A percentile compares a stretch with the other conserved stretches of the same genome.
These are phyloP conservation scores for Taurulus bubalis DNA, from an alignment of 2,113 vertebrate species.

Conservation along the genomic window DNA sequence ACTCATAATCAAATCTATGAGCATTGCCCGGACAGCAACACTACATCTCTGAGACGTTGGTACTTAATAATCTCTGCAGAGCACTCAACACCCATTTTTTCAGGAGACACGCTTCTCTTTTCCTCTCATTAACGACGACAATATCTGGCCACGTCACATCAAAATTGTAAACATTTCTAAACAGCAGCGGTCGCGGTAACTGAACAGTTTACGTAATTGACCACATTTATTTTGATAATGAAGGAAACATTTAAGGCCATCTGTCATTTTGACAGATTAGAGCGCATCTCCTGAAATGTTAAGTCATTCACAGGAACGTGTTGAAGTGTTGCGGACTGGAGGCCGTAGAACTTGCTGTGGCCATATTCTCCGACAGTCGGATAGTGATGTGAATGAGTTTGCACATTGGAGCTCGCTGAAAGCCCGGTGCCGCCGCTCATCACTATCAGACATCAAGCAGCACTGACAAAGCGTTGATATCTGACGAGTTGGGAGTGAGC, in stretches of 20 bases:
- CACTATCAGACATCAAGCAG: background rate
- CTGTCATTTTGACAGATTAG: background rate
- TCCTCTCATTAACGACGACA: constrained; percentile 18
- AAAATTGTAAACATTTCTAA: background rate
- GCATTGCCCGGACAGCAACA: background rate
- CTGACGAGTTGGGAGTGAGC: background rate
- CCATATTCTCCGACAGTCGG: background rate
- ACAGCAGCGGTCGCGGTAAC: background rate
- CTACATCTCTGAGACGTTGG: background rate
- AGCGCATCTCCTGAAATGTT: background rate
- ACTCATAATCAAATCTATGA: background rate
- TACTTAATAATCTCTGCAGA: background rate
- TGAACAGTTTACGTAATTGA: background rate
- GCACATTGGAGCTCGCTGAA: no score
- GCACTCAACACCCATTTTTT: background rate
- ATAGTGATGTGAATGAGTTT: background rate
- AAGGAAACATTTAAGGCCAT: background rate
- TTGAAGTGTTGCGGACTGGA: no score
- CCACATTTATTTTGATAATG: background rate
- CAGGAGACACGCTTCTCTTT: background rate
- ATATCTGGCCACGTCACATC: background rate
- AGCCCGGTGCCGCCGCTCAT: no score
- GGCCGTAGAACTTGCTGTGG: no score
- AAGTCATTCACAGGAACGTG: background rate
- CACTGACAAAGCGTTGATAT: background rate